Conservation (phyloP, 2,888 invertebrate genomes). For the Mythimna ferrago region DNA sequence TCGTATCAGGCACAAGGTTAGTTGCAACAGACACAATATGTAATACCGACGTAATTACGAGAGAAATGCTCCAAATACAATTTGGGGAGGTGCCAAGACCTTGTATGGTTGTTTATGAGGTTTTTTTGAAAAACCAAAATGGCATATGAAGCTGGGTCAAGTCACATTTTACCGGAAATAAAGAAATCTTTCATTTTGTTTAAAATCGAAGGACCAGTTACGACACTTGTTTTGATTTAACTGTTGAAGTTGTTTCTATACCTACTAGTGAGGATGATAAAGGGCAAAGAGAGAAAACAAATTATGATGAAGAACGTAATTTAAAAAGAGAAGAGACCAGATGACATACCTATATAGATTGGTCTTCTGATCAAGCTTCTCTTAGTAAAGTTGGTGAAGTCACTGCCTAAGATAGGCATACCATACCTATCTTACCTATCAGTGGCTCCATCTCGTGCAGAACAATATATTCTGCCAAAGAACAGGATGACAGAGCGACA, state of each 20-base stretch:
- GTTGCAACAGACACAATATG: slow-evolving; percentile 58
- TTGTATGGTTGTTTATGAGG: slow-evolving; percentile 22
- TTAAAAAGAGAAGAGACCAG: not conserved
- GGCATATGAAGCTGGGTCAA: not conserved
- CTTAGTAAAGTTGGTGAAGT: no score
- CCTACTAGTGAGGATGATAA: not conserved
- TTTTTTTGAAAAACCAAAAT: slow-evolving; percentile 4
- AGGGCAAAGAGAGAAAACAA: not conserved
- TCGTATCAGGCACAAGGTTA: slow-evolving; percentile 72
- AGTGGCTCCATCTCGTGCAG: not conserved
- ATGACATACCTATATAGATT: not conserved
- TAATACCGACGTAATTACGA: slow-evolving; percentile 51
- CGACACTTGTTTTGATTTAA: no score
- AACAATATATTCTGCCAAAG: not conserved
- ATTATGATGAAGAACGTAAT: not conserved
- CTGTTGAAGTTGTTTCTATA: not conserved
- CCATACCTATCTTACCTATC: not conserved
- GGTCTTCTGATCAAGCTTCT: no score
- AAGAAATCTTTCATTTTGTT: not conserved
- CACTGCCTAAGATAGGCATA: no score
- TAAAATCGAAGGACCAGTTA: not conserved
- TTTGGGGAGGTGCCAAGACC: slow-evolving; percentile 38
- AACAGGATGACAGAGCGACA: slow-evolving; percentile 14
- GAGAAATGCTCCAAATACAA: slow-evolving; percentile 36
- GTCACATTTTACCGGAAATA: not conserved